Conservation (phyloP, 2,113 vertebrate genomes). For the Talpa occidentalis region DNA sequence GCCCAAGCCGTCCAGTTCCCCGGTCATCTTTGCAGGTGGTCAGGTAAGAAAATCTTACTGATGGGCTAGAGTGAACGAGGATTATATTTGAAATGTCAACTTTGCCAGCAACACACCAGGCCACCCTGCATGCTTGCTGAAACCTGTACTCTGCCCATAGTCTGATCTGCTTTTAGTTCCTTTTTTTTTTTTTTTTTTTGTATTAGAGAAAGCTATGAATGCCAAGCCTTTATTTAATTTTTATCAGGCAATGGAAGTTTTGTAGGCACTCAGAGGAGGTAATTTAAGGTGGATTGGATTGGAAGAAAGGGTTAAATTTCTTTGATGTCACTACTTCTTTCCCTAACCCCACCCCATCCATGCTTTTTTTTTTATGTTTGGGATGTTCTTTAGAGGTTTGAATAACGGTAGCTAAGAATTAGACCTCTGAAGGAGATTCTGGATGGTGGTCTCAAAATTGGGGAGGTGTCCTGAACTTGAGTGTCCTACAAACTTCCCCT, state of each 20-base stretch:
- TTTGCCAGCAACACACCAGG: slow-evolving; percentile 75
- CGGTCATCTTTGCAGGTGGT: slow-evolving; percentile 99
- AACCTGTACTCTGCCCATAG: slow-evolving; percentile 73
- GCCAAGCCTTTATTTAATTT: slow-evolving; percentile 71
- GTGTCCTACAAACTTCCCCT: slow-evolving; percentile 83
- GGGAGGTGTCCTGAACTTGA: slow-evolving; percentile 71
- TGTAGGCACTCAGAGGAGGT: slow-evolving; percentile 79
- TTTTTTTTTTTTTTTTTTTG: slow-evolving; percentile 41
- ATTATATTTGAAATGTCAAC: slow-evolving; percentile 60
- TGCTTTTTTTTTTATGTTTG: slow-evolving; percentile 41
- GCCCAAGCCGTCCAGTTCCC: slow-evolving; percentile 98
- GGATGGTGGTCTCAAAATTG: slow-evolving; percentile 66
- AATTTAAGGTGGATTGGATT: slow-evolving; percentile 60
- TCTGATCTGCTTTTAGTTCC: slow-evolving; percentile 74
- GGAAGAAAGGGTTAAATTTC: slow-evolving; percentile 62
- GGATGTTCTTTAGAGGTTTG: slow-evolving; percentile 64
- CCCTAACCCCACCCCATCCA: background rate
- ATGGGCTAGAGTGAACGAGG: slow-evolving; percentile 57
- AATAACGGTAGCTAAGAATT: slow-evolving; percentile 46
- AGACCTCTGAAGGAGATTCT: slow-evolving; percentile 67
- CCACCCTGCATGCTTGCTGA: slow-evolving; percentile 81
- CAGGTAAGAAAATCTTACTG: slow-evolving; percentile 92
- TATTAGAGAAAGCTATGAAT: slow-evolving; percentile 76
- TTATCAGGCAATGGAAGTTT: slow-evolving; percentile 77
- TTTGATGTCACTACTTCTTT: background rate